phyloP scores from a whole-genome alignment of 2,797 vertebrate species.

The Peromyscus aztecus region DNA sequence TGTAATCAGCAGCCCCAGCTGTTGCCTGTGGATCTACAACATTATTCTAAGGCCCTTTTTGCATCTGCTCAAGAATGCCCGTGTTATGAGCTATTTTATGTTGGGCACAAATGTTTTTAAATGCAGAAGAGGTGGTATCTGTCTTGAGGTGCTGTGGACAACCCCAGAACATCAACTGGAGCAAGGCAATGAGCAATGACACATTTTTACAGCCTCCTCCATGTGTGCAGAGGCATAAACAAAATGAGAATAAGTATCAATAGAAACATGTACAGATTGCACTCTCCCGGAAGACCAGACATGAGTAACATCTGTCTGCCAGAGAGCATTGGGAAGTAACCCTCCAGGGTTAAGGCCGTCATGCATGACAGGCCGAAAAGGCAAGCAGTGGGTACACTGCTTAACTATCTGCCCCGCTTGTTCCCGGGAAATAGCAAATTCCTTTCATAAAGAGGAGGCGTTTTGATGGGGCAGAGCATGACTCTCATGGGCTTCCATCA shows the following conservation, averaged over 20 bases:
- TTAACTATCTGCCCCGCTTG: background rate
- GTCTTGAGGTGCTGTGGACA: background rate
- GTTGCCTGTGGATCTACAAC: background rate
- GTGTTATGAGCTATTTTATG: background rate
- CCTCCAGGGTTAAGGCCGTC: no score
- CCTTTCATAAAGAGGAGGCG: background rate
- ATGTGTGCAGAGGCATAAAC: background rate
- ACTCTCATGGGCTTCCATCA: background rate
- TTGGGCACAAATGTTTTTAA: background rate
- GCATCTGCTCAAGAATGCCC: background rate
- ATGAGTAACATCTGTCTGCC: background rate
- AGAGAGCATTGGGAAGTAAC: background rate
- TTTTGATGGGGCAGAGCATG: background rate
- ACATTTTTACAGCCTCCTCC: background rate
- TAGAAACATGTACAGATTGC: background rate
- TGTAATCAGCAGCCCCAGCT: background rate
- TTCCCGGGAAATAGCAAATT: background rate
- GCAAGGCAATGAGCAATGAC: no score
- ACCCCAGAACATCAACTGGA: background rate
- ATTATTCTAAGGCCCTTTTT: background rate
- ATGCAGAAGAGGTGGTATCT: background rate
- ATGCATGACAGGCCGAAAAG: background rate
- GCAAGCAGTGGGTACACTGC: background rate
- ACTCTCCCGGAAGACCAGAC: background rate
- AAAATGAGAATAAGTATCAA: background rate